A percentile compares a stretch with the other conserved stretches of the same genome.
Evolutionary conservation across 2,888 invertebrate genomes (phyloP).

Genomic region (Baccha elongata): DNA sequence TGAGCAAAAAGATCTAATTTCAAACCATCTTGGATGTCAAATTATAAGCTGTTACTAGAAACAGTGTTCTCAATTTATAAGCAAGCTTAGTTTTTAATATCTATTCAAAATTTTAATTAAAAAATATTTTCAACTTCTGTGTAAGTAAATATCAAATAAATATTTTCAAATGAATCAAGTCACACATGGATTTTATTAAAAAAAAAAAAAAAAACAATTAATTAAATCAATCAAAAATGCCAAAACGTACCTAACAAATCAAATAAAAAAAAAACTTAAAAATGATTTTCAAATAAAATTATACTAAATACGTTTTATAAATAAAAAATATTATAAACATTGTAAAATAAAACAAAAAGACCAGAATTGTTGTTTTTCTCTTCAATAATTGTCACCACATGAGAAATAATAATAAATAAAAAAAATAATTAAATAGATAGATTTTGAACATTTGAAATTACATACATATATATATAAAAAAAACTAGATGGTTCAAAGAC

Average conservation of each 20-base stretch:
- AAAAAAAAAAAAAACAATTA: slow-evolving; percentile 6
- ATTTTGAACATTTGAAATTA: slow-evolving; percentile 11
- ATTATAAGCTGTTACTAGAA: no score
- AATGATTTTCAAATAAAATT: background rate
- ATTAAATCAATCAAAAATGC: slow-evolving; percentile 63
- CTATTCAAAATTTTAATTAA: no score
- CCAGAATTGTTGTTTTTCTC: slow-evolving; percentile 12
- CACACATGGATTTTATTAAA: background rate
- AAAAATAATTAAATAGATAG: background rate
- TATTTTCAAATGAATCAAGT: slow-evolving; percentile 42
- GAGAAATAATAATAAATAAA: background rate
- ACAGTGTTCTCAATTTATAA: no score
- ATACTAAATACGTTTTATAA: background rate
- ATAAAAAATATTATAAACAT: background rate
- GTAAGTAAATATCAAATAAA: no score
- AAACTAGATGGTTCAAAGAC: background rate
- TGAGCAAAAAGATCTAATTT: no score
- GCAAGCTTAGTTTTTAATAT: no score
- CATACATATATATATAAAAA: background rate
- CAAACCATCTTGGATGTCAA: no score
- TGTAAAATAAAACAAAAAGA: slow-evolving; percentile 30
- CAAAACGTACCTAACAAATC: slow-evolving; percentile 67
- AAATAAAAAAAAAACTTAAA: slow-evolving; percentile 17
- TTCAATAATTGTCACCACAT: background rate
- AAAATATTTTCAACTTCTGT: no score